Conservation (phyloP, 1,140 invertebrate genomes). For the Drosophila ercepeae region DNA sequence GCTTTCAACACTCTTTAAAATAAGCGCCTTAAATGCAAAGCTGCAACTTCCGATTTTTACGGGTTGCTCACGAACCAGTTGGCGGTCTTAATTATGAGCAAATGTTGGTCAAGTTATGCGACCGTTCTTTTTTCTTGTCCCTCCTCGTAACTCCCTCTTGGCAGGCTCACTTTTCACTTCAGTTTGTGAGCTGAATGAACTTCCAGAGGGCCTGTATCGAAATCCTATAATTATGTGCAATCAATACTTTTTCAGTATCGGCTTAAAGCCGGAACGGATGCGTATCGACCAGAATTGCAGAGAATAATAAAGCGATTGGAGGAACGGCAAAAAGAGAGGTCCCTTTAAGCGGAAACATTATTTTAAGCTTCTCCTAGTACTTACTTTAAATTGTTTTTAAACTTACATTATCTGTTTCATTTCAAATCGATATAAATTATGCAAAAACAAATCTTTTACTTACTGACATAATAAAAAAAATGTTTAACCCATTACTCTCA, state of each 20-base stretch:
- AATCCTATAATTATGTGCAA: conserved; percentile 80
- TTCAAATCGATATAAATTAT: neutral
- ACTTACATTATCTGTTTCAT: neutral
- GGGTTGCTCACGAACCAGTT: conserved; percentile 68
- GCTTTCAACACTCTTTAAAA: conserved; percentile 79
- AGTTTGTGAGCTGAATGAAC: conserved; percentile 23
- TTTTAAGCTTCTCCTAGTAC: neutral
- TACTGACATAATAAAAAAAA: no score
- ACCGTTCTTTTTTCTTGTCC: conserved; percentile 24
- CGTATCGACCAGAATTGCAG: conserved; percentile 3
- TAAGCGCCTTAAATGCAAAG: conserved; percentile 76
- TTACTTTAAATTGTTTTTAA: neutral
- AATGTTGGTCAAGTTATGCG: conserved; percentile 68
- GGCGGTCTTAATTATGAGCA: conserved; percentile 64
- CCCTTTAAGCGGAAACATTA: conserved; percentile 40
- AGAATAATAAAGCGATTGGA: conserved; percentile 63
- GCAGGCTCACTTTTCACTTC: conserved; percentile 56
- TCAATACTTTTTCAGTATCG: conserved; percentile 74
- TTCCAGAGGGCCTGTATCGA: conserved; percentile 27
- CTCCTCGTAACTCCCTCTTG: neutral
- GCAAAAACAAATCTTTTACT: no score
- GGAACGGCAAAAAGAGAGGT: neutral
- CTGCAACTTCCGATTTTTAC: conserved; percentile 76
- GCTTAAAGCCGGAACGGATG: conserved; percentile 68
- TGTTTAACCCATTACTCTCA: no score